These are phyloP conservation scores for Girardia tigrina DNA, from an alignment of 2,888 invertebrate species.

Conservation along the genomic window DNA sequence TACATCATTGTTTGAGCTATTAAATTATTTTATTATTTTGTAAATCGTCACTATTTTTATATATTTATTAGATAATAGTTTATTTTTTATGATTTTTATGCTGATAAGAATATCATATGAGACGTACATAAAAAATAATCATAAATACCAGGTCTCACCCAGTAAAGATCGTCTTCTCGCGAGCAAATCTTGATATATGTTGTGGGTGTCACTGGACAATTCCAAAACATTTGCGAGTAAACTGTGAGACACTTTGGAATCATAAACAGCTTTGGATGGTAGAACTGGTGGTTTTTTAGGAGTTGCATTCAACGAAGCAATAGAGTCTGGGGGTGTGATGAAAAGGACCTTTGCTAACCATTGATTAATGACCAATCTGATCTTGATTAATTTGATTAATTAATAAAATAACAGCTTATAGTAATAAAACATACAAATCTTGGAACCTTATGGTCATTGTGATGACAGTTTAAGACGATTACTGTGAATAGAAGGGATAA, in stretches of 20 bases:
- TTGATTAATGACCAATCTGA: background rate
- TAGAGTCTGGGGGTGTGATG: background rate
- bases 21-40: too few relatives aligned
- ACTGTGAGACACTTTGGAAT: background rate
- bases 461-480: slow-evolving; percentile 24
- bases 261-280: background rate
- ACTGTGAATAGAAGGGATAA: slow-evolving; percentile 23
- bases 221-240: slow-evolving; percentile 23
- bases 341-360: background rate
- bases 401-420: background rate
- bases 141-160: background rate
- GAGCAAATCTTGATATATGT: background rate
- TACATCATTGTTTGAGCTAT: too few relatives aligned
- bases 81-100: too few relatives aligned
- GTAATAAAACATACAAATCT: background rate
- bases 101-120: too few relatives aligned
- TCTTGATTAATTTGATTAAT: background rate
- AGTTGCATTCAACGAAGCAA: background rate
- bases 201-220: background rate
- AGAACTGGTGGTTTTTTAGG: background rate
- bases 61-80: too few relatives aligned
- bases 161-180: background rate
- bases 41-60: too few relatives aligned
- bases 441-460: slow-evolving; percentile 5
- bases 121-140: background rate